phyloP scores from a whole-genome alignment of 2,113 vertebrate genomes.

The Chionomys nivalis region DNA sequence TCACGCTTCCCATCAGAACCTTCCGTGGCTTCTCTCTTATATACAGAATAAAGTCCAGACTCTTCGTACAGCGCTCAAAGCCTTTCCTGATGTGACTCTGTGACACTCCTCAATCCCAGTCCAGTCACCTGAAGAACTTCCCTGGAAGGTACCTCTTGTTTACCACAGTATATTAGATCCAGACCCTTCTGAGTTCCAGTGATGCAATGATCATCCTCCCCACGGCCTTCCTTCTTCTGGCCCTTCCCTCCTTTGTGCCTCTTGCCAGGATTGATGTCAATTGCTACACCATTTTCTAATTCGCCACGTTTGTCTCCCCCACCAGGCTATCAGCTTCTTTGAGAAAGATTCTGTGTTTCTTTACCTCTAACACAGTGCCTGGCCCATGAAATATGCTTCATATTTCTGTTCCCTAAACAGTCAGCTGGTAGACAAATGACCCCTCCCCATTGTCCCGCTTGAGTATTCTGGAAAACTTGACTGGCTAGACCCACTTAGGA shows the following conservation, averaged over 20 bases:
- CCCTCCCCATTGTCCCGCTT: neutral
- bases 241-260: neutral
- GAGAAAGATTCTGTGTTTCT: neutral
- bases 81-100: neutral
- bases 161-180: neutral
- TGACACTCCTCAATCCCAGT: neutral
- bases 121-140: neutral
- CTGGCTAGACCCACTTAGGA: neutral
- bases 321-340: neutral
- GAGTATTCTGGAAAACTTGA: neutral
- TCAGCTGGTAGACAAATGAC: neutral
- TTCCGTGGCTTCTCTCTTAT: neutral
- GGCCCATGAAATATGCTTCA: neutral
- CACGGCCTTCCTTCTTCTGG: neutral
- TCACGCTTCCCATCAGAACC: neutral
- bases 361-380: neutral
- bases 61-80: neutral
- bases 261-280: neutral
- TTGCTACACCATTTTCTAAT: slow-evolving; percentile 32
- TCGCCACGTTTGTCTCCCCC: neutral
- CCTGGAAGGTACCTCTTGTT: slow-evolving; percentile 6
- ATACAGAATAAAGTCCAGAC: neutral
- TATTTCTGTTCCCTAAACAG: neutral
- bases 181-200: neutral
- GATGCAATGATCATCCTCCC: neutral